These are phyloP conservation scores for Ips typographus DNA, from an alignment of 1,140 invertebrate species.

Conservation along the genomic window DNA sequence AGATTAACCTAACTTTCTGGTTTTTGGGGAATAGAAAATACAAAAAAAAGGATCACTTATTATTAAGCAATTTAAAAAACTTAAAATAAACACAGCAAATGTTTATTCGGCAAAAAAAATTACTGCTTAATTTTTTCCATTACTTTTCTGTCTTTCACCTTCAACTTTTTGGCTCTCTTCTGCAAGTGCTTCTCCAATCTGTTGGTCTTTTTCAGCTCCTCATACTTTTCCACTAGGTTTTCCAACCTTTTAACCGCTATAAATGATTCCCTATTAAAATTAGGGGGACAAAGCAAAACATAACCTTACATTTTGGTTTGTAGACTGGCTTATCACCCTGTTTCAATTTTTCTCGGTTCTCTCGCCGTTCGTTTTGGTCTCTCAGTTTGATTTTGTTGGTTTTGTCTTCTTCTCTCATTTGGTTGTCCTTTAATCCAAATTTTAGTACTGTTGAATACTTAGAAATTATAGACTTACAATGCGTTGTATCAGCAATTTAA, in stretches of 20 bases:
- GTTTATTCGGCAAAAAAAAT: not conserved
- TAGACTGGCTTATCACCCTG: slow-evolving; percentile 66
- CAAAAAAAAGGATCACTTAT: no score
- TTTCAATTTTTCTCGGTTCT: slow-evolving; percentile 57
- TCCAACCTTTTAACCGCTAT: slow-evolving; percentile 68
- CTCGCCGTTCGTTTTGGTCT: slow-evolving; percentile 60
- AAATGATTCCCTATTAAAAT: slow-evolving; percentile 43
- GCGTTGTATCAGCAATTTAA: slow-evolving; percentile 72
- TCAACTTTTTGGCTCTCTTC: slow-evolving; percentile 69
- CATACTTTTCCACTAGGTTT: slow-evolving; percentile 70
- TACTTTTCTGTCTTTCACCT: slow-evolving; percentile 58
- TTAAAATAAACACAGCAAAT: no score
- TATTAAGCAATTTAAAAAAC: no score
- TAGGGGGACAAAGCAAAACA: not conserved
- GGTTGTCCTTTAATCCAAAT: slow-evolving; percentile 48
- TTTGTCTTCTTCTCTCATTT: slow-evolving; percentile 51
- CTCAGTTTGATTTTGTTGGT: slow-evolving; percentile 65
- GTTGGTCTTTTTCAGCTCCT: slow-evolving; percentile 69
- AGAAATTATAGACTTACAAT: slow-evolving; percentile 53
- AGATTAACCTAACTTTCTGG: no score
- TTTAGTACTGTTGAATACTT: slow-evolving; percentile 9
- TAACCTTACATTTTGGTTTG: slow-evolving; percentile 76
- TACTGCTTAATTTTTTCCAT: slow-evolving; percentile 41
- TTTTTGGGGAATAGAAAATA: no score
- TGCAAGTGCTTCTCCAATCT: slow-evolving; percentile 74